A percentile compares a stretch with the other conserved stretches of the same genome.
phyloP scores from a whole-genome alignment of 2,797 vertebrate species.

The Protonibea diacanthus region DNA sequence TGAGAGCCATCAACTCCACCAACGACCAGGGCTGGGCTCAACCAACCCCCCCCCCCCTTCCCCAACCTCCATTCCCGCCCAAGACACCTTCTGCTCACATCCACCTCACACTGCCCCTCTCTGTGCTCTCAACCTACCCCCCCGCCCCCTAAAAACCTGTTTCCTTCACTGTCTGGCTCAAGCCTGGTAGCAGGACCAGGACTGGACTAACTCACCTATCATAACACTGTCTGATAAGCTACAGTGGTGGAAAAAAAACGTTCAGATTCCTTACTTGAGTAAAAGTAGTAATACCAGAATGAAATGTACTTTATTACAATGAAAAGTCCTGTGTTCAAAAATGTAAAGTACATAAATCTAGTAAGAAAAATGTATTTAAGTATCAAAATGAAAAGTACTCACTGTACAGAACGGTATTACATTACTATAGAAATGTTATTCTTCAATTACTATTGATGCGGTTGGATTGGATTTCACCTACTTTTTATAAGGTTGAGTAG shows the following conservation, averaged over 20 bases:
- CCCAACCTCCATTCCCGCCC: constrained; percentile 40
- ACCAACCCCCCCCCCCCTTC: constrained; percentile 28
- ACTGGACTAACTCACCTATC: constrained; percentile 46
- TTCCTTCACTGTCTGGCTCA: constrained; percentile 55
- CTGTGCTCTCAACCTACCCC: constrained; percentile 63
- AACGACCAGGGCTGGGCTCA: constrained; percentile 66
- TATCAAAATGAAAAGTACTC: not conserved
- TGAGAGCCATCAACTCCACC: constrained; percentile 77
- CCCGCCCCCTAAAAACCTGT: constrained; percentile 43
- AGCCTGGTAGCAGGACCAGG: constrained; percentile 30
- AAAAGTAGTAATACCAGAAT: not conserved
- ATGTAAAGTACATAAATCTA: not conserved
- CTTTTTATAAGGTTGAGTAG: not conserved
- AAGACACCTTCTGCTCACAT: constrained; percentile 74
- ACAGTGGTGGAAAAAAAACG: constrained; percentile 3
- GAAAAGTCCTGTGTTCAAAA: not conserved
- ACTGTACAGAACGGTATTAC: not conserved
- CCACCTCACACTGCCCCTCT: constrained; percentile 76
- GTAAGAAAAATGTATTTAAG: too few species aligned
- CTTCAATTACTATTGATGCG: not conserved
- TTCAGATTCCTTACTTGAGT: not conserved
- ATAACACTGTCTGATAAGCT: constrained; percentile 43
- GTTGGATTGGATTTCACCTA: not conserved
- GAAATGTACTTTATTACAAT: not conserved
- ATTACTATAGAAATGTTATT: not conserved